Percentiles rank a stretch among this genome's conserved stretches.
Conservation (phyloP, 2,888 invertebrate genomes). For the Timema cristinae region DNA sequence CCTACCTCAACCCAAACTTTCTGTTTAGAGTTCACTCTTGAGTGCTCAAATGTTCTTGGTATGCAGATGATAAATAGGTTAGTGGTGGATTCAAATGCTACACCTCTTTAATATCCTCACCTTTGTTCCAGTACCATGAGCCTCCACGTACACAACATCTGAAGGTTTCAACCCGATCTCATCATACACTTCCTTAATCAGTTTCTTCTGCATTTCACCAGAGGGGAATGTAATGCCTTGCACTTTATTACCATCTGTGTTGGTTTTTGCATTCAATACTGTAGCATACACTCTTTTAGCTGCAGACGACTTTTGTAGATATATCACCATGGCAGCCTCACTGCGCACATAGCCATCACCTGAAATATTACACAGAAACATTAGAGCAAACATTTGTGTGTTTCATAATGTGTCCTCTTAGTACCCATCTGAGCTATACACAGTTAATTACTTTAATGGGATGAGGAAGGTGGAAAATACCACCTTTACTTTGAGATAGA, state of each 20-base stretch:
- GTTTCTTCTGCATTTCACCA: slow-evolving; percentile 73
- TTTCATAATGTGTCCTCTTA: not conserved
- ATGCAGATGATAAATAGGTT: not conserved
- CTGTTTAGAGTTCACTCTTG: too few species aligned
- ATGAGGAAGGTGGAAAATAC: too few species aligned
- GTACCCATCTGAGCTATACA: too few species aligned
- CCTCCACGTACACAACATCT: slow-evolving; percentile 88
- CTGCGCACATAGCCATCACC: slow-evolving; percentile 88
- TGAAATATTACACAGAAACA: slow-evolving; percentile 23
- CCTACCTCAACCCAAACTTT: too few species aligned
- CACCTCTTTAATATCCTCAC: slow-evolving; percentile 43
- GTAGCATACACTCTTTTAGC: slow-evolving; percentile 83
- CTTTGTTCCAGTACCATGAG: slow-evolving; percentile 98
- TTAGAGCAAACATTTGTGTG: too few species aligned
- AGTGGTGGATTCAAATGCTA: not conserved
- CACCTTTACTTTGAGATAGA: too few species aligned
- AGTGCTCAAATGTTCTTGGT: not conserved
- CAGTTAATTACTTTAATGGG: too few species aligned
- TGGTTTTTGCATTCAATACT: slow-evolving; percentile 81
- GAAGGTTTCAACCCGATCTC: slow-evolving; percentile 78
- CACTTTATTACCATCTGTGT: slow-evolving; percentile 89
- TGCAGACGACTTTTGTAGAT: slow-evolving; percentile 71
- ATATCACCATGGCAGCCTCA: slow-evolving; percentile 79
- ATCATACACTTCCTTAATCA: slow-evolving; percentile 80
- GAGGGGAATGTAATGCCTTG: slow-evolving; percentile 86